Evolutionary conservation across 2,113 vertebrate species (phyloP).

Genomic region (Sturnus vulgaris): DNA sequence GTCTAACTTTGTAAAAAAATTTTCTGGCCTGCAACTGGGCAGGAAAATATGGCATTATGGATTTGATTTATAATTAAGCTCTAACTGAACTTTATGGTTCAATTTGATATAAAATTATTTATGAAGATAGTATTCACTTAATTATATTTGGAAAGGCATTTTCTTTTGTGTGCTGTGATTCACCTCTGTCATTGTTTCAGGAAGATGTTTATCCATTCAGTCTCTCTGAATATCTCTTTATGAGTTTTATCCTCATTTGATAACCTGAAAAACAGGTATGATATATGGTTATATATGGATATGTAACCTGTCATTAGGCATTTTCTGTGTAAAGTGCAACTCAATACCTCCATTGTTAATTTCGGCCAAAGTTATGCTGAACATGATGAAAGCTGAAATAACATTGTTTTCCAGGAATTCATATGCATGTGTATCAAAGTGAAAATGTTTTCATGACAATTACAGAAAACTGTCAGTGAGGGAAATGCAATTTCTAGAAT

Average conservation of each 20-base stretch:
- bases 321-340: not conserved
- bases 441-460: not conserved
- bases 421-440: not conserved
- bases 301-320: not conserved
- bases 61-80: not conserved
- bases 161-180: not conserved
- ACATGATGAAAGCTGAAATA: not conserved
- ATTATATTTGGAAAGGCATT: not conserved
- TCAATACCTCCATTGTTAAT: not conserved
- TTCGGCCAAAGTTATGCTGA: not conserved
- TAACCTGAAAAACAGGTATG: not conserved
- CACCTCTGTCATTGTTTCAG: not conserved
- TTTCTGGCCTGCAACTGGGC: not conserved
- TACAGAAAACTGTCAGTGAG: not conserved
- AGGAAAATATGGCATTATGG: not conserved
- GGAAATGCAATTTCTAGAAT: not conserved
- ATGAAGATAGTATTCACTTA: not conserved
- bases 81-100: not conserved
- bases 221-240: not conserved
- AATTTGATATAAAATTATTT: not conserved
- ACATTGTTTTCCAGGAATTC: not conserved
- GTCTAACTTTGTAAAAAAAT: not conserved
- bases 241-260: not conserved
- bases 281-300: not conserved
- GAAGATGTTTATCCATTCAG: not conserved